Conservation (phyloP, 2,797 vertebrate genomes). For the Typhlichthys eigenmanni region DNA sequence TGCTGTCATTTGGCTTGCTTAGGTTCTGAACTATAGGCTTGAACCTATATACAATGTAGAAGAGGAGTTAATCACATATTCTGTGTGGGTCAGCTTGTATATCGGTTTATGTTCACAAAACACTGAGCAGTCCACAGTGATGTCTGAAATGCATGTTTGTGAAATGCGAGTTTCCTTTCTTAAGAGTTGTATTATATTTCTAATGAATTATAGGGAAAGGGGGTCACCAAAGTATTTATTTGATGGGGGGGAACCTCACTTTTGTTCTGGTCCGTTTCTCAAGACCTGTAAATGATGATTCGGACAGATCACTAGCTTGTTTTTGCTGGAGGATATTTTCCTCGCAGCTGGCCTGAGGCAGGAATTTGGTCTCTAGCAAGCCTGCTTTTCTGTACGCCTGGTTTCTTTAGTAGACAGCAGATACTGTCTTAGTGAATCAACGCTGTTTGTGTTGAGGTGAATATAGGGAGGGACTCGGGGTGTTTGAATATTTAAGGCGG, state of each 20-base stretch:
- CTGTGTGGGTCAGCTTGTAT: too few species aligned
- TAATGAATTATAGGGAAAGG: constrained; percentile 13
- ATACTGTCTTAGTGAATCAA: constrained; percentile 78
- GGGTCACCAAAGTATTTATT: constrained; percentile 43
- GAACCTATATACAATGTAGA: too few species aligned
- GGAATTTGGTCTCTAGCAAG: constrained; percentile 74
- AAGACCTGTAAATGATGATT: constrained; percentile 69
- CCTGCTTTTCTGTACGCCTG: constrained; percentile 67
- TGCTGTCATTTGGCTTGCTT: too few species aligned
- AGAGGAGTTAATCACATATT: too few species aligned
- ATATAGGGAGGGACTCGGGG: constrained; percentile 40
- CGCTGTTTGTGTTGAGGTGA: constrained; percentile 71
- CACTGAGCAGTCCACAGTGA: not conserved
- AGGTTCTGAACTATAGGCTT: too few species aligned
- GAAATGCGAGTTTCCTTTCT: constrained; percentile 23
- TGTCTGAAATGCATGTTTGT: constrained; percentile 8
- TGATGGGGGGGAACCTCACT: constrained; percentile 52
- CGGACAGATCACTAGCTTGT: constrained; percentile 72
- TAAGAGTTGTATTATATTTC: not conserved
- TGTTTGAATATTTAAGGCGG: constrained; percentile 45
- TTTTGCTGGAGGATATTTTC: constrained; percentile 78
- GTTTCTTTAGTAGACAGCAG: constrained; percentile 72
- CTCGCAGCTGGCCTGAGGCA: constrained; percentile 73
- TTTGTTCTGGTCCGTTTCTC: constrained; percentile 68
- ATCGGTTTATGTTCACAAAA: not conserved